Percentiles rank a stretch among this genome's conserved stretches.
These are phyloP conservation scores for Coranthus polyacanthus DNA, from an alignment of 2,797 vertebrate genomes.

Conservation along the genomic window DNA sequence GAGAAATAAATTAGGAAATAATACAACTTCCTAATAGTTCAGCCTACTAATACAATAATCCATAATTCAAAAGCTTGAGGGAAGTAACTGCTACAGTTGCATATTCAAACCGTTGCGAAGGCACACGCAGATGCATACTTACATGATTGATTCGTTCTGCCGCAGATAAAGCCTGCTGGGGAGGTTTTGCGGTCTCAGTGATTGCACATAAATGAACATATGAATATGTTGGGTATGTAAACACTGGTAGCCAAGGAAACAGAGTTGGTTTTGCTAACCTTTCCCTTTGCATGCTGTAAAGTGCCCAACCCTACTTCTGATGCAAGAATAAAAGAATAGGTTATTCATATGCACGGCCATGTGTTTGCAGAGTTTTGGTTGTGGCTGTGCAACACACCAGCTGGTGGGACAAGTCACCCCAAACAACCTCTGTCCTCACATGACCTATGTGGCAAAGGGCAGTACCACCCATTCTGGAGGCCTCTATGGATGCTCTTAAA, in stretches of 20 bases:
- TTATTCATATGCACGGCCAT: conserved; percentile 62
- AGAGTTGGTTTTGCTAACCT: conserved; percentile 62
- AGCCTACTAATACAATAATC: conserved; percentile 60
- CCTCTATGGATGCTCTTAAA: neutral
- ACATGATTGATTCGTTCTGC: conserved; percentile 42
- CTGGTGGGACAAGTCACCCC: conserved; percentile 38
- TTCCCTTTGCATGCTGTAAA: conserved; percentile 36
- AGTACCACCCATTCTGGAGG: neutral
- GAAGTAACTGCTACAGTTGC: conserved; percentile 46
- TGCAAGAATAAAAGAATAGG: conserved; percentile 37
- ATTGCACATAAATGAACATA: conserved; percentile 63
- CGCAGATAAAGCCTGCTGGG: conserved; percentile 41
- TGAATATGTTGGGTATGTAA: conserved; percentile 60
- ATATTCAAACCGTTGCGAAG: conserved; percentile 48
- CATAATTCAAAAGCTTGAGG: conserved; percentile 66
- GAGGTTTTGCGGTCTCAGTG: conserved; percentile 33
- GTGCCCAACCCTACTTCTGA: conserved; percentile 30
- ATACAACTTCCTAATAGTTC: neutral
- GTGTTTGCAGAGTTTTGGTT: conserved; percentile 41
- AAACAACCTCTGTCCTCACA: conserved; percentile 44
- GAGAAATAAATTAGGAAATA: too few relatives aligned
- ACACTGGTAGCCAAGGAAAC: conserved; percentile 66
- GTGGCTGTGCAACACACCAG: conserved; percentile 34
- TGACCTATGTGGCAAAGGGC: conserved; percentile 21
- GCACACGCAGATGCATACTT: conserved; percentile 5